phyloP scores from a whole-genome alignment of 2,797 vertebrate genomes.

The Lates japonicus region DNA sequence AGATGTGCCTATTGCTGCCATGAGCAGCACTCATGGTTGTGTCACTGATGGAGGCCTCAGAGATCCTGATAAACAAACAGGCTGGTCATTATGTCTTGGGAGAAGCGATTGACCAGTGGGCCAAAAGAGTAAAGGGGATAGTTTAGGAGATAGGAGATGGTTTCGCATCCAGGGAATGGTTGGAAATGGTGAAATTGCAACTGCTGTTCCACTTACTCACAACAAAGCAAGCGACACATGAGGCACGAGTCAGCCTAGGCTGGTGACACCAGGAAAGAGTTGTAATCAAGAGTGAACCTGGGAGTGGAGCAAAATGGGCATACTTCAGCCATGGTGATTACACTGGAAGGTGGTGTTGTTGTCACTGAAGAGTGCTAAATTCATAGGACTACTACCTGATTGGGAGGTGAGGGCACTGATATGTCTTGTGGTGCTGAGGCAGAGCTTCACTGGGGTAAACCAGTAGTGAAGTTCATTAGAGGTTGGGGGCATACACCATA shows the following conservation, averaged over 20 bases:
- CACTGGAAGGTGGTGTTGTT: slow-evolving; percentile 21
- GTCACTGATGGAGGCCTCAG: slow-evolving; percentile 30
- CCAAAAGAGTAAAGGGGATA: slow-evolving; percentile 20
- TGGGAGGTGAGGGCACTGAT: background rate
- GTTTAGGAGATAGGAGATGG: background rate
- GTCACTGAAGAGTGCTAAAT: background rate
- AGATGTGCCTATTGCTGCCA: slow-evolving; percentile 27
- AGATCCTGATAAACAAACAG: slow-evolving; percentile 41
- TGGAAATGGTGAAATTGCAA: slow-evolving; percentile 42
- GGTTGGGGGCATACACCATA: background rate
- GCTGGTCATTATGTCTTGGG: slow-evolving; percentile 43
- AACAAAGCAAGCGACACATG: slow-evolving; percentile 23
- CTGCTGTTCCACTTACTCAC: slow-evolving; percentile 10
- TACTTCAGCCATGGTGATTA: slow-evolving; percentile 23
- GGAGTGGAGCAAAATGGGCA: background rate
- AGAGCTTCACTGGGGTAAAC: background rate
- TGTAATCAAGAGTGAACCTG: slow-evolving; percentile 21
- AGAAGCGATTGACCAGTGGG: slow-evolving; percentile 27
- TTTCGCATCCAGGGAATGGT: slow-evolving; percentile 36
- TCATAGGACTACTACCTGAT: slow-evolving; percentile 16
- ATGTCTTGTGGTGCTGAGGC: slow-evolving; percentile 7
- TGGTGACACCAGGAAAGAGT: slow-evolving; percentile 11
- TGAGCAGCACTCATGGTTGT: slow-evolving; percentile 25
- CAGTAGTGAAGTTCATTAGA: slow-evolving; percentile 1
- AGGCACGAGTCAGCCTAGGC: slow-evolving; percentile 2